Percentiles rank a stretch among this genome's conserved stretches.
Evolutionary conservation across 2,113 vertebrate genomes (phyloP).

Genomic region (Taurulus bubalis): DNA sequence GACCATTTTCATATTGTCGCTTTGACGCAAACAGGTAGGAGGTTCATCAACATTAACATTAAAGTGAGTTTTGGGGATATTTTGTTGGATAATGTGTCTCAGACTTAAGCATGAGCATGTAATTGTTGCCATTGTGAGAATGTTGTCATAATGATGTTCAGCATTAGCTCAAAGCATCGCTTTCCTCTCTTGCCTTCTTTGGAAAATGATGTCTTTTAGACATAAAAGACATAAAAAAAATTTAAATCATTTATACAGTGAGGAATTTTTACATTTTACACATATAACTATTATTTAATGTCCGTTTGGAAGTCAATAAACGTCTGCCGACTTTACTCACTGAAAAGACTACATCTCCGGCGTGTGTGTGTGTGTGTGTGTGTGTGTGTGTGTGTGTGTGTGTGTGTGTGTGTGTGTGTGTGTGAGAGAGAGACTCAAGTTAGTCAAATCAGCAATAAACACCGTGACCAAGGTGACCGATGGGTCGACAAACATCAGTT

Average conservation of each 20-base stretch:
- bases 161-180: neutral
- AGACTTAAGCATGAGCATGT: neutral
- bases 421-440: neutral
- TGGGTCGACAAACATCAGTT: slow-evolving; percentile 23
- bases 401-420: neutral
- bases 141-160: neutral
- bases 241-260: neutral
- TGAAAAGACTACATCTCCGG: neutral
- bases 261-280: neutral
- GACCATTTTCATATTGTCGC: neutral
- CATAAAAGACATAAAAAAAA: too few relatives aligned
- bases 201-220: too few relatives aligned
- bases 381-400: slow-evolving; percentile 4
- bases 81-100: too few relatives aligned
- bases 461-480: slow-evolving; percentile 20
- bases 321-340: neutral
- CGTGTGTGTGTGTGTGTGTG: neutral
- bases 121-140: neutral
- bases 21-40: neutral
- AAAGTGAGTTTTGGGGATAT: too few relatives aligned
- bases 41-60: too few relatives aligned
- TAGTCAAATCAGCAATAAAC: neutral
- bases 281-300: neutral
- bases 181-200: too few relatives aligned
- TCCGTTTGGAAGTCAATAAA: neutral